Base-by-base conservation (phyloP, 1,140 invertebrate genomes). In the Drosophila willistoni region DNA sequence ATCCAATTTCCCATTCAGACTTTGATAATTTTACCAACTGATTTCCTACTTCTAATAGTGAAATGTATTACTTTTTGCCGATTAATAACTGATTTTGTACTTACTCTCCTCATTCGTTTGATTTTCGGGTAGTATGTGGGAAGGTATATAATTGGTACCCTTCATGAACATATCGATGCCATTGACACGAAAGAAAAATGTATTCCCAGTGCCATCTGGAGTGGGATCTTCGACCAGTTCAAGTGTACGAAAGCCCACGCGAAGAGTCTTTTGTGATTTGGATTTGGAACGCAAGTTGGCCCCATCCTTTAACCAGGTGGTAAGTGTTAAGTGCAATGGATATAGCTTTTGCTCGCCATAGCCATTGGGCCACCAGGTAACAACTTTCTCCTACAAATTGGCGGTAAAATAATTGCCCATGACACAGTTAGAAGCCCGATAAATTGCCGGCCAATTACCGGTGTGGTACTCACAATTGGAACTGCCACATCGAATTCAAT, bases 91-190 rank as follows among this genome's bases (percentile, higher is more conserved):
- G 36, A 39, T 39, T 39, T 39, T 2, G 13, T 7, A 77, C 86
- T 86, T 51, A 91, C 90, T 81, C 9, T 39, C 25, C 3, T 79
- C 67, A 42, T 94, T 87, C 4, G 94, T 94, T 3, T 95, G 93
- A 33, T 93, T 79, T 93, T 98, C 98, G 1, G 97, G 97, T 57
- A 99, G 95, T 71, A 98, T 95, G 91, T 97, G 95, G 0, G 96
- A 94, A 1, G 98, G 98, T 89, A 99, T 98, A 94, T 97, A 98
- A 93, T 99, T 99, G 25, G 97, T 96, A 22, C 98, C 99, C 93
- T 99, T 99, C 75, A 97, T 95, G 91, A 99, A 99, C n/a, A 99
- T 95, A 13, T 96, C 95, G 4, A 96, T 85, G 0, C 94, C 95
- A 92, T 99, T 99, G 1, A 99, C 94, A 81, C 94, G 94, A 81